These are phyloP conservation scores for Cephus spinipes DNA, from an alignment of 2,888 invertebrate genomes.

Conservation along the genomic window DNA sequence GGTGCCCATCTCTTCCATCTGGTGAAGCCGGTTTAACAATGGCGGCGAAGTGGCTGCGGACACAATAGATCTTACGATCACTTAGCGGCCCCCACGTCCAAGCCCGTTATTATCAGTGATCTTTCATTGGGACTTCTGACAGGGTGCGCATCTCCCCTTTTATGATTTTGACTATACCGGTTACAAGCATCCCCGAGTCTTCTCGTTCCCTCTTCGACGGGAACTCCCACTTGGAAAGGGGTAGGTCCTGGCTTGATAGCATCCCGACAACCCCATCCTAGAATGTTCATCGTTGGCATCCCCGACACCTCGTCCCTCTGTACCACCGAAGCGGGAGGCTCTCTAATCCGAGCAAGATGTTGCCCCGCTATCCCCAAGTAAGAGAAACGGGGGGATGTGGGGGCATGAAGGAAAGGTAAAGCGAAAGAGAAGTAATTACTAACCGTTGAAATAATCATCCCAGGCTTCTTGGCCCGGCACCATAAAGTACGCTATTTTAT, in stretches of 20 bases:
- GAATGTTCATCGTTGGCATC: not conserved
- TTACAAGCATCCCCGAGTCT: conserved; percentile 24
- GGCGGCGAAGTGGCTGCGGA: conserved; percentile 14
- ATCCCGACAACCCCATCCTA: not conserved
- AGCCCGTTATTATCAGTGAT: conserved; percentile 38
- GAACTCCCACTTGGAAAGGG: not conserved
- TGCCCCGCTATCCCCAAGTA: conserved; percentile 38
- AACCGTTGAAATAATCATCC: conserved; percentile 58
- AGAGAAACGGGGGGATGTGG: conserved; percentile 33
- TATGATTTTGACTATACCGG: conserved; percentile 47
- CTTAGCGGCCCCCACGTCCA: conserved; percentile 30
- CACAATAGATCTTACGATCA: conserved; percentile 35
- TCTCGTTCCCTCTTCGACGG: not conserved
- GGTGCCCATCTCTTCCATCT: not conserved
- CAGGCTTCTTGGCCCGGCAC: conserved; percentile 25
- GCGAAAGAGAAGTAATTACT: conserved; percentile 60
- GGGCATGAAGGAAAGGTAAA: conserved; percentile 39
- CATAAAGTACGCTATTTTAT: conserved; percentile 35
- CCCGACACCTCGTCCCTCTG: not conserved
- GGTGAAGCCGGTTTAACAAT: conserved; percentile 15
- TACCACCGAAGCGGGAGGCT: conserved; percentile 26
- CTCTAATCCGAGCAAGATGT: conserved; percentile 62
- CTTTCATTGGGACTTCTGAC: conserved; percentile 33
- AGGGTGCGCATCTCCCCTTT: conserved; percentile 9
- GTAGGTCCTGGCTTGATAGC: not conserved